A percentile compares a stretch with the other conserved stretches of the same genome.
These are phyloP conservation scores for Taeniopygia guttata DNA, from an alignment of 2,797 vertebrate species.

Conservation along the genomic window DNA sequence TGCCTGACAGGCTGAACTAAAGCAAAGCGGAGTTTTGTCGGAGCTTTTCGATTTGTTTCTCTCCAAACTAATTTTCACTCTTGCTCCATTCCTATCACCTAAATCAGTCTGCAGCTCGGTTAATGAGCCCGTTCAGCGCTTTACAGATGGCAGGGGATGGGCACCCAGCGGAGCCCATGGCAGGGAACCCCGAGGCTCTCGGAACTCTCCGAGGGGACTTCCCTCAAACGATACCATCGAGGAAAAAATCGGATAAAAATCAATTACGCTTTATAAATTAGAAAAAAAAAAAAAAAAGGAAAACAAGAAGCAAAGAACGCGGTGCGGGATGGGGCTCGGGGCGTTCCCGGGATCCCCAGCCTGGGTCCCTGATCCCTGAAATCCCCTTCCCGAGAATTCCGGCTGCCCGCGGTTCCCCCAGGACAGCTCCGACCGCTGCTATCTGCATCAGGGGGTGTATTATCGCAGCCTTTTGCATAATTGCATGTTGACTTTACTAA, in stretches of 20 bases:
- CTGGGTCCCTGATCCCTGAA: conserved; percentile 32
- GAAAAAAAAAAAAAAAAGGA: neutral
- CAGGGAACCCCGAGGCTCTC: neutral
- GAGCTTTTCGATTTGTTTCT: neutral
- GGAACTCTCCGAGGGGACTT: neutral
- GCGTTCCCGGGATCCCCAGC: neutral
- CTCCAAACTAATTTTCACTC: neutral
- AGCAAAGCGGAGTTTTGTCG: neutral
- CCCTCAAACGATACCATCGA: neutral
- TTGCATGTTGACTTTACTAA: conserved; percentile 55
- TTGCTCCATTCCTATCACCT: neutral
- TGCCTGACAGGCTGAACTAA: neutral
- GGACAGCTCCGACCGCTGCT: neutral
- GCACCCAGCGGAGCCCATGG: neutral
- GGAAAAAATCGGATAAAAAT: neutral
- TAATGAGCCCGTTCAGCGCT: neutral
- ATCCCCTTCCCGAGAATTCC: neutral
- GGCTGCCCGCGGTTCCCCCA: neutral
- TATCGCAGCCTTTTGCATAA: conserved; percentile 24
- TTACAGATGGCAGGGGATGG: no score
- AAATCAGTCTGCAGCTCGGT: neutral
- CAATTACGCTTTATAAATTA: neutral
- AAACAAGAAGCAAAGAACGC: neutral
- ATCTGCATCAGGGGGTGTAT: neutral
- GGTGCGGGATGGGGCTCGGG: neutral